Evolutionary conservation across 2,888 invertebrate species (phyloP).

Genomic region (Lycocerus yunnanus): DNA sequence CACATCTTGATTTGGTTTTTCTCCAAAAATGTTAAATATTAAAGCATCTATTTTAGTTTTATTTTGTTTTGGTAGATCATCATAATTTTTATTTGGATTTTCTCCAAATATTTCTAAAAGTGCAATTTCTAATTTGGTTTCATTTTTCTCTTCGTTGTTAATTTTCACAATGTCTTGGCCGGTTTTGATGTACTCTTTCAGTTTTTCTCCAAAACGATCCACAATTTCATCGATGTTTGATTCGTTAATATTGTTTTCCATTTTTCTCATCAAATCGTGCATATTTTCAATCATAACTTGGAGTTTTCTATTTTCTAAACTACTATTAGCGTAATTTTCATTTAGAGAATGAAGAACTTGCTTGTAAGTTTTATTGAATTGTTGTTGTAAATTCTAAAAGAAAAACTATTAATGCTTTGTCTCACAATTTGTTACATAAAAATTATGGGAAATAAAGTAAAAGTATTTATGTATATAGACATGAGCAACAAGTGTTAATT

Average conservation of each 20-base stretch:
- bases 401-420: background rate
- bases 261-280: conserved; percentile 18
- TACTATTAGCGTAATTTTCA: background rate
- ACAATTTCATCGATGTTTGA: conserved; percentile 19
- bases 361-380: conserved; percentile 1
- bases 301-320: background rate
- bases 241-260: conserved; percentile 32
- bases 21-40: background rate
- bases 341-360: background rate
- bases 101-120: conserved; percentile 2
- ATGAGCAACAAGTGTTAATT: background rate
- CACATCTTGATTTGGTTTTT: background rate
- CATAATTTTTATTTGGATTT: background rate
- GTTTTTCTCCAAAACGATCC: conserved; percentile 12
- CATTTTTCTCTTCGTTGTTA: background rate
- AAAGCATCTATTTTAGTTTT: background rate
- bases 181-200: conserved; percentile 9
- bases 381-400: conserved; percentile 5
- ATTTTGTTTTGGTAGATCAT: background rate
- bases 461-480: background rate
- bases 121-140: background rate
- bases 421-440: background rate
- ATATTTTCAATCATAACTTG: conserved; percentile 19
- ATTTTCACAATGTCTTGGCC: background rate
- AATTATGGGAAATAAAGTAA: background rate